Percentiles rank a stretch among this genome's conserved stretches.
phyloP scores from a whole-genome alignment of 2,113 vertebrate genomes.

The Vulpes ferrilata region DNA sequence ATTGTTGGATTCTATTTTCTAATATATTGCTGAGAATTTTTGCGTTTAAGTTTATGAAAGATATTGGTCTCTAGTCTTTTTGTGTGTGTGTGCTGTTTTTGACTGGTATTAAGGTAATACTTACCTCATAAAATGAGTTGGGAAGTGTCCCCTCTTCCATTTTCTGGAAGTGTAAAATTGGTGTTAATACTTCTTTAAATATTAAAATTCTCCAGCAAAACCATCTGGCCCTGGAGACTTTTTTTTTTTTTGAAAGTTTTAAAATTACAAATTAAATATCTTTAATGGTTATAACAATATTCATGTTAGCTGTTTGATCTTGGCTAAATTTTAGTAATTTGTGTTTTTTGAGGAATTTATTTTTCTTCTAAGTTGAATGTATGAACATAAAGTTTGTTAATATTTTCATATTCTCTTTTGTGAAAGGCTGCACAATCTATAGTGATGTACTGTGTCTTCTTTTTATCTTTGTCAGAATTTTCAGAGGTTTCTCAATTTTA shows the following conservation, averaged over 20 bases:
- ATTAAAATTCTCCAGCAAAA: neutral
- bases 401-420: neutral
- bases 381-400: neutral
- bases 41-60: neutral
- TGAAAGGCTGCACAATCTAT: neutral
- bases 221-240: neutral
- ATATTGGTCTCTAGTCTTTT: neutral
- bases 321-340: neutral
- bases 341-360: neutral
- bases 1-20: neutral
- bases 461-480: neutral
- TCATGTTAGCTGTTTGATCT: neutral
- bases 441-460: neutral
- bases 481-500: neutral
- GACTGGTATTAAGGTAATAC: neutral
- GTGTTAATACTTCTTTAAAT: neutral
- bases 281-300: neutral
- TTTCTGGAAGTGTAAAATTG: neutral
- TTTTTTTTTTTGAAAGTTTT: neutral
- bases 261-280: neutral
- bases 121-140: neutral
- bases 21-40: neutral
- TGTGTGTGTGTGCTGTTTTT: neutral
- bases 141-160: neutral
- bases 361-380: neutral